phyloP scores from a whole-genome alignment of 2,888 invertebrate species.

The Drosophila cracens region DNA sequence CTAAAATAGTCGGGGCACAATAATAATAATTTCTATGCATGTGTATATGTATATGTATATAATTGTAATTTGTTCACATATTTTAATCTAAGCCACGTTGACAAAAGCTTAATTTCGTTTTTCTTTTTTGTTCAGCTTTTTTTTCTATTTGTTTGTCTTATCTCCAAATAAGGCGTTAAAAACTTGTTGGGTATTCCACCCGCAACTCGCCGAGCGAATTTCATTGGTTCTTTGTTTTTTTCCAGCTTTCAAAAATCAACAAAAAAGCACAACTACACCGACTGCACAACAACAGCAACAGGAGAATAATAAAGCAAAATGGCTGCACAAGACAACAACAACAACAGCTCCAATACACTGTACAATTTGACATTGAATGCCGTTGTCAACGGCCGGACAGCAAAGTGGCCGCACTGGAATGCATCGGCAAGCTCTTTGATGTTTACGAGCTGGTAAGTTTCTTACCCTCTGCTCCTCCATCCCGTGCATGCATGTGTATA shows the following conservation, averaged over 20 bases:
- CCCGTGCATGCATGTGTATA: not conserved
- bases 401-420: conserved; percentile 79
- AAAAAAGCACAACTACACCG: not conserved
- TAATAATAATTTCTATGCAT: not conserved
- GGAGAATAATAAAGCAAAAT: conserved; percentile 38
- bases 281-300: not conserved
- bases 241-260: conserved; percentile 6
- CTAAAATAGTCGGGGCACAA: not conserved
- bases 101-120: not conserved
- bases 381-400: conserved; percentile 80
- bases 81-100: not conserved
- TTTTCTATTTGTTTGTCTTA: not conserved
- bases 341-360: conserved; percentile 73
- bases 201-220: conserved; percentile 6
- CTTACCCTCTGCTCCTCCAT: not conserved
- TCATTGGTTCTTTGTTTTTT: conserved; percentile 6
- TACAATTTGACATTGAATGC: conserved; percentile 79
- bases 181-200: not conserved
- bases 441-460: conserved; percentile 83
- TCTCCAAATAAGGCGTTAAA: not conserved
- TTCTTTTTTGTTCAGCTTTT: not conserved
- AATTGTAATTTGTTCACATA: no score
- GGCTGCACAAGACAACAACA: conserved; percentile 68
- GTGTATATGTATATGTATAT: no score
- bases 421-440: conserved; percentile 82